Percentiles rank a stretch among this genome's conserved stretches.
Conservation (phyloP, 2,888 invertebrate genomes). For the Ophion ellenae region DNA sequence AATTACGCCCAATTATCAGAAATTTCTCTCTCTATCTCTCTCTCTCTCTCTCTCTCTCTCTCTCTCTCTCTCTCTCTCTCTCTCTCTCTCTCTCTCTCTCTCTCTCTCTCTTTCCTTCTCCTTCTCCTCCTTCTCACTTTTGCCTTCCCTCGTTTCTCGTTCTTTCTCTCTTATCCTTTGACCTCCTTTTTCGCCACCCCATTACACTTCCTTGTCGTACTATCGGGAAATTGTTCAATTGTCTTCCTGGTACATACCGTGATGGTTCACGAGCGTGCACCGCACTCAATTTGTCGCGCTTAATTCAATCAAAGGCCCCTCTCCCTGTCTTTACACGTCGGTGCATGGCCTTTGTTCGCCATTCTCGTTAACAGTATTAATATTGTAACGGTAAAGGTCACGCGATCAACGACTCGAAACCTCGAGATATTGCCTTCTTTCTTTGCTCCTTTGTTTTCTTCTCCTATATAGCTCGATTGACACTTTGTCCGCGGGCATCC, state of each 20-base stretch:
- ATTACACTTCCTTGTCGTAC: constrained; percentile 16
- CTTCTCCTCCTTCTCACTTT: neutral
- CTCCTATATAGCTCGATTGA: neutral
- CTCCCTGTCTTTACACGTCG: neutral
- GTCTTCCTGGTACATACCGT: constrained; percentile 35
- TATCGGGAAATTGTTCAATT: constrained; percentile 2
- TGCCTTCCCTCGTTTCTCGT: neutral
- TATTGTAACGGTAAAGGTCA: constrained; percentile 42
- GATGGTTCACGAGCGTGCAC: constrained; percentile 26
- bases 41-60: neutral
- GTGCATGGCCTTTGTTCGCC: neutral
- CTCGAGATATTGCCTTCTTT: neutral
- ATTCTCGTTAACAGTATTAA: constrained; percentile 24
- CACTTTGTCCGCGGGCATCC: too few relatives aligned
- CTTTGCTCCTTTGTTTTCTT: constrained; percentile 22
- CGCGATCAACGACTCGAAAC: constrained; percentile 41
- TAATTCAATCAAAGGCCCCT: constrained; percentile 56
- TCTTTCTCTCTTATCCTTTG: neutral
- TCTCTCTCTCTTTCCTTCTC: neutral
- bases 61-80: neutral
- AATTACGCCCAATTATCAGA: neutral
- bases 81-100: too few relatives aligned
- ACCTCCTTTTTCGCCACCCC: neutral
- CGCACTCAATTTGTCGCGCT: constrained; percentile 53
- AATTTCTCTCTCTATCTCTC: neutral